phyloP scores from a whole-genome alignment of 2,888 invertebrate species.

The Creontiades dilutus region DNA sequence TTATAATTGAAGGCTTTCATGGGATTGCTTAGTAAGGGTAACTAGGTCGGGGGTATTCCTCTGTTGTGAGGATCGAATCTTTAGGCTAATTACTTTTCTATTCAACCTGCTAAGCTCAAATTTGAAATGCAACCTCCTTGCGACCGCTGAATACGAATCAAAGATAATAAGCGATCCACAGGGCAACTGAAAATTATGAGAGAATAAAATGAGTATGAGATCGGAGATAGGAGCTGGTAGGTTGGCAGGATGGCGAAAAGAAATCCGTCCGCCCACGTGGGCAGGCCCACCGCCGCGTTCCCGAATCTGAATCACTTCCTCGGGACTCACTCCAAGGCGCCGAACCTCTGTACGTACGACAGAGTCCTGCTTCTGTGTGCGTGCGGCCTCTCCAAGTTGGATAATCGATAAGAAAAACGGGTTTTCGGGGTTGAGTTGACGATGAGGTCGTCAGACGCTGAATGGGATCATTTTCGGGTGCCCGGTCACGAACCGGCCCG shows the following conservation, averaged over 20 bases:
- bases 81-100: no score
- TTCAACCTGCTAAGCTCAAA: no score
- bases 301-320: conserved; percentile 54
- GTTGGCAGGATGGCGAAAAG: conserved; percentile 38
- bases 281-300: background rate
- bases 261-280: conserved; percentile 52
- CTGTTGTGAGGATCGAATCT: no score
- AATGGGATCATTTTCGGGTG: background rate
- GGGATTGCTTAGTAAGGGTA: no score
- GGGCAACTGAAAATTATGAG: background rate
- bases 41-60: no score
- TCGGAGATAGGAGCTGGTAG: background rate
- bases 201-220: conserved; percentile 5
- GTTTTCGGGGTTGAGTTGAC: background rate
- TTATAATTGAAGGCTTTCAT: no score
- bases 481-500: background rate
- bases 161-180: no score
- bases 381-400: background rate
- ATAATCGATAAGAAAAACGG: conserved; percentile 13
- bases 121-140: no score
- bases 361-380: background rate
- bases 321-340: background rate
- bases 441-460: background rate
- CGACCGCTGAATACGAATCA: no score
- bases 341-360: background rate